Evolutionary conservation across 2,113 vertebrate genomes (phyloP), one percentile per base, ranked within the genome.

Genomic region (Alligator mississippiensis): DNA sequence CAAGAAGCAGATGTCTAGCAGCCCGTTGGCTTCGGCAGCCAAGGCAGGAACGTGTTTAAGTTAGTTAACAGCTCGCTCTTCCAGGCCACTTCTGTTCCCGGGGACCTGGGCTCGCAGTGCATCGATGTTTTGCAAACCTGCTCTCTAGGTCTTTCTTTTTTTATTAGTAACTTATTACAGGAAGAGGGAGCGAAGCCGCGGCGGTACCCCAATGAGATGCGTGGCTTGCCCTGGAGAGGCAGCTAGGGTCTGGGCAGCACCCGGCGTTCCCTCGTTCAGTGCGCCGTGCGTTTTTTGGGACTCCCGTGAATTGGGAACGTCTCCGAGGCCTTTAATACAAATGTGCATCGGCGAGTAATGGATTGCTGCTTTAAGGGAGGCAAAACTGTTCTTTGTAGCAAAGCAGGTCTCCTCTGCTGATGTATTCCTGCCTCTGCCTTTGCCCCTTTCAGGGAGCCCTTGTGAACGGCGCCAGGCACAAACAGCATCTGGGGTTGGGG

Each of bases 1-100:
- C 2, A 80, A 89, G 86, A 84, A 91, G 82, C 94, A 91, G 94
- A 84, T 91, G 94, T 30, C 75, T 64, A 30, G 21, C 9, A 88
- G 88, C 21, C 61, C 66, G 28, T 22, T 4, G 68, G 85, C 78
- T 78, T 78, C 81, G 93, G 90, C 75, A 84, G 11, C 18, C 82
- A 57, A 63, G 77, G 87, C 70, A 28, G 87, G 77, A 82, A 79
- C 5, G 80, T 2, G 63, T 75, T 82, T 64, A 79, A 82, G 81
- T 70, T 90, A 86, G 92, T 88, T 22, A 70, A 55, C 18, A 60
- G 38, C 75, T 78, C 3, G 60, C 74, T 81, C 30, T 68, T 15
- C 80, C 28, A 15, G 0, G 25, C 87, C 0, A 11, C 70, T 84
- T 84, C 30, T 38, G 4, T 72, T 58, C 77, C n/a, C 0, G n/a